These are phyloP conservation scores for Neotoxoptera formosana DNA, from an alignment of 1,140 invertebrate genomes.

Conservation along the genomic window DNA sequence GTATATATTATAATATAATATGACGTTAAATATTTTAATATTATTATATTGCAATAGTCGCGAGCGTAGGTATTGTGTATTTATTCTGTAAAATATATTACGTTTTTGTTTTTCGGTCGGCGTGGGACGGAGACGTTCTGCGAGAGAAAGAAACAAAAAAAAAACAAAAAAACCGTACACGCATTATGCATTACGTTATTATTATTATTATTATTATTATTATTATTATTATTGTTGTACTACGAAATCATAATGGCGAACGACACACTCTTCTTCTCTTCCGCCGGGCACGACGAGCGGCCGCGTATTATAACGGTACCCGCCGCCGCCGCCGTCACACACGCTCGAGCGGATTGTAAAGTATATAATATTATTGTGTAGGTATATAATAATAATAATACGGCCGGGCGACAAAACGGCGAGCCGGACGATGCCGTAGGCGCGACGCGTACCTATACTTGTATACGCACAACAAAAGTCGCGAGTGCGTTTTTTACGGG, in stretches of 20 bases:
- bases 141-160: background rate
- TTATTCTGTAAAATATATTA: background rate
- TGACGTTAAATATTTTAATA: background rate
- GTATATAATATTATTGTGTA: background rate
- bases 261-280: constrained; percentile 12
- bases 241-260: constrained; percentile 5
- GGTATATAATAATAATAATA: background rate
- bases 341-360: background rate
- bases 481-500: background rate
- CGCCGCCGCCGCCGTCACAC: background rate
- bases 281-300: background rate
- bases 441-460: background rate
- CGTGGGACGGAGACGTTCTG: background rate
- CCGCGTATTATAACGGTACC: background rate
- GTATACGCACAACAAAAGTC: background rate
- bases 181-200: background rate
- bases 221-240: constrained; percentile 1
- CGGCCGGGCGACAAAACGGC: background rate
- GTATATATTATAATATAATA: background rate
- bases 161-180: background rate
- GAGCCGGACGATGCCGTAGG: background rate
- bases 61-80: background rate
- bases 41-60: constrained; percentile 1
- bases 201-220: too few species aligned
- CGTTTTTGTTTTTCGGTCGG: background rate